Base-by-base conservation (phyloP, 1,140 invertebrate genomes). In the Apis dorsata region DNA sequence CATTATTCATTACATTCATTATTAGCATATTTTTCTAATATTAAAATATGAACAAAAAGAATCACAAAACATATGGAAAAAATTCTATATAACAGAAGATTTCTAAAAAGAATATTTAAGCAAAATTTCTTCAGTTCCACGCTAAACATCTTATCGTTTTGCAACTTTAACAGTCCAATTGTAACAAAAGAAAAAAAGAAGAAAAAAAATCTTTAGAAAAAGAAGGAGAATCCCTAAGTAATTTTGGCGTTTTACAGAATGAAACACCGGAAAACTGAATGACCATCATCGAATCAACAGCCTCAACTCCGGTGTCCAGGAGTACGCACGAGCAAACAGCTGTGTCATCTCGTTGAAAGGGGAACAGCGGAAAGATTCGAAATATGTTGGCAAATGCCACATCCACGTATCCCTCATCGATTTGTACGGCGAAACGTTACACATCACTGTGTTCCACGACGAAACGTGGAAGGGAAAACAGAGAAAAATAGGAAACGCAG, bases 401-500 rank as follows among this genome's bases (percentile, higher is more conserved):
- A n/a, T n/a, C 13, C 57, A 59, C 53, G 69, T 73, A 60, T 65
- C 60, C 19, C 28, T 66, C 62, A 55, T 77, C 75, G 75, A 66
- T 77, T 77, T 68, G 75, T 66, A 66, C 28, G 21, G 19, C 21
- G 72, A 10, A 74, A 59, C 21, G 72, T 74, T 74, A 59, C 72
- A 74, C 28, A 49, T 24, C 28, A 55, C 24, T 34, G 24, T 49
- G 44, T 10, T 21, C 24, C 21, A 57, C 3, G 3, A 17, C 10
- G 19, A 19, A 24, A 24, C n/a, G 24, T 28, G 21, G 7, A 4
- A 19, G n/a, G 21, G 34, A 24, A 68, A 60, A 68, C 21, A 60
- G 79, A 68, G 79, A 68, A 76, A 81, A 76, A 59, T 44, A 65
- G 63, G 62, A 80, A 73, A 59, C 77, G 44, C 51, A 7, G 53